Evolutionary conservation across 2,888 invertebrate species (phyloP).

Genomic region (Agapetus fuscipes): DNA sequence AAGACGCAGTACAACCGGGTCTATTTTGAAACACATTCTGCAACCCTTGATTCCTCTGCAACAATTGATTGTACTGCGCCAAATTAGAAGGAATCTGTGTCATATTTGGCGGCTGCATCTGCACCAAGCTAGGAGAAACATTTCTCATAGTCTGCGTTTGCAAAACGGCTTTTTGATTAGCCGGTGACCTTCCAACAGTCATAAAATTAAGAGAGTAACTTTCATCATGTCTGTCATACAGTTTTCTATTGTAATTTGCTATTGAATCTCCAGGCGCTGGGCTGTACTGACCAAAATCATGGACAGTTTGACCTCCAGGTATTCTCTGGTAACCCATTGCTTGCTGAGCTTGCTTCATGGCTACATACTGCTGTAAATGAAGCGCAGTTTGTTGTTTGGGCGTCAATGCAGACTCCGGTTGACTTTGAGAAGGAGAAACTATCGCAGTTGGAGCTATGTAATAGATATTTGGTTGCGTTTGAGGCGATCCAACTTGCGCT

Average conservation of each 20-base stretch:
- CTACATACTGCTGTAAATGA: conserved; percentile 43
- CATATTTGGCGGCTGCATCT: conserved; percentile 8
- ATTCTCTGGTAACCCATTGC: conserved; percentile 36
- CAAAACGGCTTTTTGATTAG: conserved; percentile 10
- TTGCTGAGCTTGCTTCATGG: conserved; percentile 46
- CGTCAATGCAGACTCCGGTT: conserved; percentile 29
- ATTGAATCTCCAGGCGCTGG: conserved; percentile 40
- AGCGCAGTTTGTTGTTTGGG: conserved; percentile 43
- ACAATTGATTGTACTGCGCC: conserved; percentile 8
- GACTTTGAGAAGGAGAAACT: conserved; percentile 21
- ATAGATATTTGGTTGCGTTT: conserved; percentile 35
- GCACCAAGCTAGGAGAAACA: conserved; percentile 14
- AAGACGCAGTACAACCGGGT: conserved; percentile 40
- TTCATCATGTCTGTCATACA: conserved; percentile 23
- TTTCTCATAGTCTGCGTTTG: conserved; percentile 12
- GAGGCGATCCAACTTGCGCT: conserved; percentile 18
- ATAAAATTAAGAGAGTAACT: conserved; percentile 29
- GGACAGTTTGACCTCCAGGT: conserved; percentile 13
- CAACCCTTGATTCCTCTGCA: conserved; percentile 8
- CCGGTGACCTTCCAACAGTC: conserved; percentile 14
- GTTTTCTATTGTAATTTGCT: conserved; percentile 31
- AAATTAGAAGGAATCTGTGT: conserved; percentile 1
- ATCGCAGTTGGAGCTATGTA: conserved; percentile 30
- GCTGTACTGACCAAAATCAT: conserved; percentile 25
- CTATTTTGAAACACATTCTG: conserved; percentile 25